Evolutionary conservation across 2,797 vertebrate genomes (phyloP).

Genomic region (Ammospiza maritima): DNA sequence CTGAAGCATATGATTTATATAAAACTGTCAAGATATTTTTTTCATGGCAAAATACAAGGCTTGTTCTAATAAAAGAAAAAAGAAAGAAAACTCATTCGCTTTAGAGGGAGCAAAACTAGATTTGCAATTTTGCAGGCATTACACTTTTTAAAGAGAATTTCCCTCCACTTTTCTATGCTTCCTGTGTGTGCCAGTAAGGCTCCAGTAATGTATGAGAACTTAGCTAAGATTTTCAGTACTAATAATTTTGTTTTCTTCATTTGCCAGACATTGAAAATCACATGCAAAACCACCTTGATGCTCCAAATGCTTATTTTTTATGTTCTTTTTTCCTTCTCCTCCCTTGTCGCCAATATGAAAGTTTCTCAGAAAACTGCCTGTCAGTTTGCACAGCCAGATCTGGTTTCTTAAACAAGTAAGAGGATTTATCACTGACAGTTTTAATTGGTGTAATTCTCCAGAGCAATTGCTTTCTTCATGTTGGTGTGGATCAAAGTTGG

Average conservation of each 20-base stretch:
- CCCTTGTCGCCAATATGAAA: not conserved
- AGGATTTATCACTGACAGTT: not conserved
- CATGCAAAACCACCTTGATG: not conserved
- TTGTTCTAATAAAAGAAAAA: not conserved
- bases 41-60: not conserved
- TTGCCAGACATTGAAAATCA: not conserved
- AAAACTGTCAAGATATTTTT: not conserved
- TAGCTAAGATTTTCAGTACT: not conserved
- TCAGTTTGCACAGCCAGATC: not conserved
- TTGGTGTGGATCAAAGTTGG: not conserved
- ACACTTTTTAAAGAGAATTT: not conserved
- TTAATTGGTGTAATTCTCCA: not conserved
- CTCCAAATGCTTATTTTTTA: not conserved
- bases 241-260: not conserved
- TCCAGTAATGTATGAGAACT: not conserved
- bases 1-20: not conserved
- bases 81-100: not conserved
- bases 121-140: not conserved
- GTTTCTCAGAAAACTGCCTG: not conserved
- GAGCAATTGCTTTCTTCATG: not conserved
- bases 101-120: not conserved
- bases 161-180: rapidly evolving
- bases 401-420: not conserved
- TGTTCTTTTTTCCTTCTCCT: not conserved
- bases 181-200: not conserved